Evolutionary conservation across 2,888 invertebrate species (phyloP), one percentile per base, ranked within the genome.

Genomic region (Isoperla grammatica): DNA sequence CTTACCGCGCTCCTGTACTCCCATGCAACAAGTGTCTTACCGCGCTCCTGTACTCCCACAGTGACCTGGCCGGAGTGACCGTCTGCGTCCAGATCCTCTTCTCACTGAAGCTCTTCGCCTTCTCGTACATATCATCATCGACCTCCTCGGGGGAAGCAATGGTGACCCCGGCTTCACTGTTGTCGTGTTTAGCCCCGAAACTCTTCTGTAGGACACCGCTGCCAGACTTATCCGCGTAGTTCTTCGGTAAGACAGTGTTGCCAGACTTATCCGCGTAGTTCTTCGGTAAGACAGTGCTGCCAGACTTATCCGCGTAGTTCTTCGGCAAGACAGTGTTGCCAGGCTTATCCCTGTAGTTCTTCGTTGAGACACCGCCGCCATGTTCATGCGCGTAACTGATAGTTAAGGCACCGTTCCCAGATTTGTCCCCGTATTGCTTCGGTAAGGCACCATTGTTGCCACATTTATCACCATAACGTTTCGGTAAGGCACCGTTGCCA

Each of bases 401-500:
- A n/a, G n/a, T n/a, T n/a, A n/a, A n/a, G n/a, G n/a, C n/a, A n/a
- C n/a, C n/a, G n/a, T n/a, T n/a, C n/a, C n/a, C n/a, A n/a, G n/a
- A n/a, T n/a, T n/a, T n/a, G n/a, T n/a, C n/a, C n/a, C n/a, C n/a
- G n/a, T n/a, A n/a, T n/a, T n/a, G n/a, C n/a, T 8, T n/a, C 29
- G 37, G 15, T 8, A 23, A 15, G 11, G 53, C 53, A 53, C 6
- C 53, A 29, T 8, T 23, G 53, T 53, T 22, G 48, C 20, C 48
- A 19, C 4, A 20, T 4, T 20, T 48, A 12, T 12, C 23, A 8
- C 20, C 23, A n/a, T n/a, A n/a, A n/a, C n/a, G n/a, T n/a, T n/a
- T n/a, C n/a, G n/a, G n/a, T n/a, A n/a, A n/a, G n/a, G n/a, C n/a
- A 53, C 53, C 53, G 22, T 23, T 53, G 35, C 53, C 37, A 53